Evolutionary conservation across 1,140 invertebrate species (phyloP).

Genomic region (Drosophila arizonae): DNA sequence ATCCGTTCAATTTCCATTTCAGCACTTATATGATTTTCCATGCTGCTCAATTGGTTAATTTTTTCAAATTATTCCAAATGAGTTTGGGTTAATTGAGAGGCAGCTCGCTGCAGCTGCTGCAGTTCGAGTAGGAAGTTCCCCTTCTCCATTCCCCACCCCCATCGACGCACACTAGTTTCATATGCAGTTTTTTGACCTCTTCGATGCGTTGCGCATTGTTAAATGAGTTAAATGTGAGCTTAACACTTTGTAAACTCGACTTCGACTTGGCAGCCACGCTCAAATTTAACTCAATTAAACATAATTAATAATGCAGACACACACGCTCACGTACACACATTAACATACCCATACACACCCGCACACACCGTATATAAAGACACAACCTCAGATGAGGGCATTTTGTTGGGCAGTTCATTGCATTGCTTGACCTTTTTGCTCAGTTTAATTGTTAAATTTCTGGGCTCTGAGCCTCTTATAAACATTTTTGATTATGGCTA

Average conservation of each 20-base stretch:
- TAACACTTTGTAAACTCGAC: conserved; percentile 67
- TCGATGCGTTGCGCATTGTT: conserved; percentile 20
- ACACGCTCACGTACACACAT: conserved; percentile 33
- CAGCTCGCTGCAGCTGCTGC: conserved; percentile 15
- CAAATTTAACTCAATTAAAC: conserved; percentile 64
- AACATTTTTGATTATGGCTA: conserved; percentile 12
- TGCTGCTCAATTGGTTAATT: conserved; percentile 73
- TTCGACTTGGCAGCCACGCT: conserved; percentile 44
- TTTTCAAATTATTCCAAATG: conserved; percentile 70
- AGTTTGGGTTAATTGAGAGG: conserved; percentile 68
- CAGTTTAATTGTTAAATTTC: conserved; percentile 19
- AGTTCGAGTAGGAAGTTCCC: conserved; percentile 20
- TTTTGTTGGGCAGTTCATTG: conserved; percentile 16
- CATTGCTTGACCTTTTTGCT: conserved; percentile 31
- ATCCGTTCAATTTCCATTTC: conserved; percentile 10
- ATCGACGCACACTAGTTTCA: background rate
- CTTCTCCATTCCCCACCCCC: background rate
- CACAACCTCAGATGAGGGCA: conserved; percentile 5
- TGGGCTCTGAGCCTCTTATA: background rate
- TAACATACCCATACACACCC: conserved; percentile 15
- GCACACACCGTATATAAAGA: background rate
- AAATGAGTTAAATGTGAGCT: conserved; percentile 29
- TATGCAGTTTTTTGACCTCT: conserved; percentile 66
- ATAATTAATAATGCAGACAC: conserved; percentile 58
- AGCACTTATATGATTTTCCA: conserved; percentile 55